Base-by-base conservation (phyloP, 2,888 invertebrate species). In the Tholera decimalis region DNA sequence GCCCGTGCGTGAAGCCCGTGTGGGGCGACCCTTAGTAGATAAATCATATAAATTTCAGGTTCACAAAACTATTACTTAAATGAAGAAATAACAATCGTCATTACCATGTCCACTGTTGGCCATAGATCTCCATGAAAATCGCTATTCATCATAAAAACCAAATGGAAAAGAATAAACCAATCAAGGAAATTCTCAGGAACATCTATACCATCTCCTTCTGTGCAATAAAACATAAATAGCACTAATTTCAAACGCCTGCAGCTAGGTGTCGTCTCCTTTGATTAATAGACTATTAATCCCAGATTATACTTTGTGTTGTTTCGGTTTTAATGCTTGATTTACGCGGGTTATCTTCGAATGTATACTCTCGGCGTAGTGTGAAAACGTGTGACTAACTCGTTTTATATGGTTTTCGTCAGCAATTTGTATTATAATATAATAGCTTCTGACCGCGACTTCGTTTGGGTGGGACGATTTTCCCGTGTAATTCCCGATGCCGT, bases 241-340 rank as follows among this genome's bases (percentile, higher is more conserved):
- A 51, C 68, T 68, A 73, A 86, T 88, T 86, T 83, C 77, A 80
- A 83, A 85, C 85, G 84, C 85, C 83, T 77, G 80, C 74, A 80
- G 85, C 83, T 85, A 78, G 80, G 75, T 87, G 88, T 89, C 89
- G 82, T 84, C 77, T 75, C 69, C 73, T 70, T 84, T 89, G 89
- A 91, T 88, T 89, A 90, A 91, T 90, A 79, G 86, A 66, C 75
- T 85, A 89, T 87, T 91, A 87, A 91, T 89, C 88, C 85, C 74
- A 84, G 86, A 89, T 91, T 87, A 88, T 85, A 83, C 83, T 76
- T 68, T 64, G 71, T 77, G 83, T 82, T 85, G 83, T 84, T 83
- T 83, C 65, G 80, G 77, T 77, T 84, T 83, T 73, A 80, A 75
- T 78, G 60, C 63, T 81, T 82, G 82, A 85, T 87, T 83, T 84